A percentile compares a stretch with the other conserved stretches of the same genome.
Evolutionary conservation across 2,797 vertebrate genomes (phyloP).

Genomic region (Erpetoichthys calabaricus): DNA sequence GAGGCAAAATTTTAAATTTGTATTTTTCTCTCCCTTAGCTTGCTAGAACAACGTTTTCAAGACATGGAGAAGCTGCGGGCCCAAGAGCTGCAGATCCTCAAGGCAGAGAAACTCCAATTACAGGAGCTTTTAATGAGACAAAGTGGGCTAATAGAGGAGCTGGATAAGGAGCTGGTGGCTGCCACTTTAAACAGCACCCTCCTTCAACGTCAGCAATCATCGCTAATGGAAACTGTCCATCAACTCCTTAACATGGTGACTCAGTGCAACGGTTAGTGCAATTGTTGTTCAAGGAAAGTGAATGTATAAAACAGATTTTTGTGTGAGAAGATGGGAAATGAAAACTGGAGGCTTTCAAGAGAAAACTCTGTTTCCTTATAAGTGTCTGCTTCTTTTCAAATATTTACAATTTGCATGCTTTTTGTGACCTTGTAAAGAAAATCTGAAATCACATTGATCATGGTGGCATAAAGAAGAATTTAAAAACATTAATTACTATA

Average conservation of each 20-base stretch:
- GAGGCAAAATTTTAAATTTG: not conserved
- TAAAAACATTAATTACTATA: too few relatives aligned
- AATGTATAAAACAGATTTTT: not conserved
- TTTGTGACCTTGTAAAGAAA: too few relatives aligned
- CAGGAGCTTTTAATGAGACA: conserved; percentile 52
- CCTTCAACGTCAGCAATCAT: conserved; percentile 53
- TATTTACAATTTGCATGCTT: too few relatives aligned
- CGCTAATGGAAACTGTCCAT: conserved; percentile 48
- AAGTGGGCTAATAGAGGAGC: conserved; percentile 40
- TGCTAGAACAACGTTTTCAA: conserved; percentile 56
- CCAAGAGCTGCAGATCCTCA: conserved; percentile 44
- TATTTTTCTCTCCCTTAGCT: conserved; percentile 30
- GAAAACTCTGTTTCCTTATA: too few relatives aligned
- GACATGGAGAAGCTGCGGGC: conserved; percentile 48
- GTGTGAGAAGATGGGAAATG: too few relatives aligned
- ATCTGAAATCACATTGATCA: too few relatives aligned
- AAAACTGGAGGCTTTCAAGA: too few relatives aligned
- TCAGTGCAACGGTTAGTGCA: conserved; percentile 55
- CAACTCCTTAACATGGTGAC: conserved; percentile 48
- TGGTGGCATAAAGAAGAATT: too few relatives aligned
- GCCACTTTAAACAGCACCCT: conserved; percentile 51
- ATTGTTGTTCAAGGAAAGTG: not conserved
- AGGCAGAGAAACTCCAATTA: conserved; percentile 53
- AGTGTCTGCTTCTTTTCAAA: too few relatives aligned
- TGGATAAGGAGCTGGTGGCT: conserved; percentile 50